A percentile compares a stretch with the other conserved stretches of the same genome.
phyloP scores from a whole-genome alignment of 2,113 vertebrate genomes.

The Lanius collurio region DNA sequence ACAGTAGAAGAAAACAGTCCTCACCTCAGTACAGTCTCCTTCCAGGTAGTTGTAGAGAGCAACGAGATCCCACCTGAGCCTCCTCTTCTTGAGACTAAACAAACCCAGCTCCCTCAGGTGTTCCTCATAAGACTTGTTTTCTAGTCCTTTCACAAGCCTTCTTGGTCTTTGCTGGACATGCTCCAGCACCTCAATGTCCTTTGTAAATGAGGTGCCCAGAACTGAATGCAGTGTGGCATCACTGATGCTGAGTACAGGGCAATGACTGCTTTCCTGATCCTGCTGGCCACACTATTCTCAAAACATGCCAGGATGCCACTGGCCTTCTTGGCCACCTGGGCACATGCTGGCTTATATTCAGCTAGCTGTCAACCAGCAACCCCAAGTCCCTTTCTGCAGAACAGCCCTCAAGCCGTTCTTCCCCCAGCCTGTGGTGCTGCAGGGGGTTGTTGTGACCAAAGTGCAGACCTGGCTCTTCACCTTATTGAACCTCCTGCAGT shows the following conservation, averaged over 20 bases:
- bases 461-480: neutral
- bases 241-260: neutral
- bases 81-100: neutral
- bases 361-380: neutral
- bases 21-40: neutral
- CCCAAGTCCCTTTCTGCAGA: neutral
- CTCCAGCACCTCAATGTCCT: neutral
- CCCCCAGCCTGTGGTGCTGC: neutral
- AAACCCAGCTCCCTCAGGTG: neutral
- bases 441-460: neutral
- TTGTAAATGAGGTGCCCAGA: neutral
- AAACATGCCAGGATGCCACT: neutral
- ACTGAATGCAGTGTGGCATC: accelerated
- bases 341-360: neutral
- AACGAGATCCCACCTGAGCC: neutral
- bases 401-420: neutral
- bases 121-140: neutral
- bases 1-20: neutral
- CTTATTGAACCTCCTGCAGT: neutral
- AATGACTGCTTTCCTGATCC: neutral
- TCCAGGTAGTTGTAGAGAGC: neutral
- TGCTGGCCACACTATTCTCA: neutral
- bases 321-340: neutral
- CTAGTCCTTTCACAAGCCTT: neutral
- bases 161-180: neutral